Percentiles rank a stretch among this genome's conserved stretches.
Conservation (phyloP, 1,140 invertebrate genomes). For the Melitaea cinxia region DNA sequence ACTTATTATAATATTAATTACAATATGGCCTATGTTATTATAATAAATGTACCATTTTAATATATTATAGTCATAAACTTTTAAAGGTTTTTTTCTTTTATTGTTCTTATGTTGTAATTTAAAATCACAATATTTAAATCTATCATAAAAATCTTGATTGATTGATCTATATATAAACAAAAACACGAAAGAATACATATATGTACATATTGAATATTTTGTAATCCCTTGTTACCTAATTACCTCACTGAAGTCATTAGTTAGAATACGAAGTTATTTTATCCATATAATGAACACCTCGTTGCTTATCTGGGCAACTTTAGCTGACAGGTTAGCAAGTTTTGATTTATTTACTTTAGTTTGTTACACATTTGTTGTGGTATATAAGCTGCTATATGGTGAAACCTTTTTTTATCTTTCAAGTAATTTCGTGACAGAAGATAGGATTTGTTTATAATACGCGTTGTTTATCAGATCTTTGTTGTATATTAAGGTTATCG, state of each 20-base stretch:
- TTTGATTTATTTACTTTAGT: constrained; percentile 62
- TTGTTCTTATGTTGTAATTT: no score
- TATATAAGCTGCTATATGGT: constrained; percentile 27
- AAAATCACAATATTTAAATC: no score
- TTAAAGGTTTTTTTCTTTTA: no score
- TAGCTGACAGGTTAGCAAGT: constrained; percentile 51
- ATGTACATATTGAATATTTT: constrained; percentile 17
- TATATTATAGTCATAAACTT: no score
- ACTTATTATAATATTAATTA: no score
- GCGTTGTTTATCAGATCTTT: no score
- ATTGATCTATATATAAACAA: constrained; percentile 5
- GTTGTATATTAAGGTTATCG: no score
- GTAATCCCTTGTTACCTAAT: constrained; percentile 36
- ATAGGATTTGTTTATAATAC: neutral
- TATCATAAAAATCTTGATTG: no score
- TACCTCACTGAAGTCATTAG: constrained; percentile 50
- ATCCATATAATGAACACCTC: constrained; percentile 62
- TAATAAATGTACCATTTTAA: no score
- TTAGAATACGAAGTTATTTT: constrained; percentile 57
- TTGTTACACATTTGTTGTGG: constrained; percentile 36
- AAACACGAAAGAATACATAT: no score
- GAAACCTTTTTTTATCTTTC: neutral
- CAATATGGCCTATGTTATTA: no score
- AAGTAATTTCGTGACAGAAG: neutral
- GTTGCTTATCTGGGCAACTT: constrained; percentile 53